Base-by-base conservation (phyloP, 2,113 vertebrate genomes). In the Dromas ardeola region DNA sequence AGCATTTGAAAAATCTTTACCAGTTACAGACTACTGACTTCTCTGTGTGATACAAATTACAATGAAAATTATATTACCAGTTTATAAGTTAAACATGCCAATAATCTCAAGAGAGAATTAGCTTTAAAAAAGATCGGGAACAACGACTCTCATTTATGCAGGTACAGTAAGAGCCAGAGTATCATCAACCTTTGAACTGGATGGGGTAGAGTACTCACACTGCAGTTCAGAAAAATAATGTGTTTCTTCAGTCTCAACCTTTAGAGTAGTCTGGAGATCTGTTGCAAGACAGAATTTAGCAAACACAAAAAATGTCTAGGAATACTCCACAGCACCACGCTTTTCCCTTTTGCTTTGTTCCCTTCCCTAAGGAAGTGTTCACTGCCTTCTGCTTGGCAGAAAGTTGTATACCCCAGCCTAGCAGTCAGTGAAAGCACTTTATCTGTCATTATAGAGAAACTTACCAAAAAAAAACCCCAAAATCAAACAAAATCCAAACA, bases 331-430 rank as follows among this genome's bases (percentile, higher is more conserved):
- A 65, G 22, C 42, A 71, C 34, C 30, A 32, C 29, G 10, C 9
- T 32, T 36, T 43, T 23, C 49, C 13, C 12, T 15, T 76, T 63
- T 50, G 27, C 5, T 58, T 49, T 36, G 9, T 34, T 81, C 19
- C 13, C 11, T 42, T n/a, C 27, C 32, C 22, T 63, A 42, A 42
- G 69, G 27, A 49, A 49, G 26, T 10, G 5, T 50, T 38, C 1
- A 0, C 3, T 55, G 12, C 12, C 34, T 92, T 77, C 10, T 0
- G 0, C 11, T 36, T 38, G 22, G 15, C 26, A 56, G 32, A 29
- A 73, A 21, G 52, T 36, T 76, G 21, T 27, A 50, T 3, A 2
- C 8, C 26, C 5, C 62, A 42, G 34, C 8, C 29, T 47, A 40
- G 23, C 30, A 50, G 62, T 18, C 13, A 55, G 16, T 38, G 55